phyloP scores from a whole-genome alignment of 64 coral and sea anemone species.

The Platygyra sinensis region DNA sequence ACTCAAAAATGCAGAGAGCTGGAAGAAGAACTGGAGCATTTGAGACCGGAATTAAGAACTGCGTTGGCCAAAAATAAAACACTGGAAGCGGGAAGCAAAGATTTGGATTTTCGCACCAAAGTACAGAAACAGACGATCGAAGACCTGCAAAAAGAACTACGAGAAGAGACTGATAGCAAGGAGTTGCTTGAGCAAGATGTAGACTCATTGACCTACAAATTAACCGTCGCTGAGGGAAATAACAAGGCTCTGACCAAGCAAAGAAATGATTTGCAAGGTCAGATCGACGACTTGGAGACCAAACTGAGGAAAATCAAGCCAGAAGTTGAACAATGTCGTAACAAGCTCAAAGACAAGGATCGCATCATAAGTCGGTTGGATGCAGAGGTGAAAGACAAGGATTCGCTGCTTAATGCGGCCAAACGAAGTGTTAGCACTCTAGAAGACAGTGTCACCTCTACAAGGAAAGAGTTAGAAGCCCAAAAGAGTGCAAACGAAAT shows the following conservation, averaged over 20 bases:
- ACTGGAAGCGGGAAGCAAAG: slow-evolving; percentile 48
- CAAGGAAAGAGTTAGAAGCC: slow-evolving; percentile 71
- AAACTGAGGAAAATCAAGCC: slow-evolving; percentile 68
- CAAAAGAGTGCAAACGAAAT: slow-evolving; percentile 72
- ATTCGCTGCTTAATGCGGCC: slow-evolving; percentile 40
- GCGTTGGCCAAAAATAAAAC: slow-evolving; percentile 57
- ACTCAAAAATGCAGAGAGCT: slow-evolving; percentile 55
- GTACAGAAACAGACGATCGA: slow-evolving; percentile 41
- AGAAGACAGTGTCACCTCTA: slow-evolving; percentile 49
- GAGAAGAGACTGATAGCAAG: slow-evolving; percentile 63
- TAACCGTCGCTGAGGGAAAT: slow-evolving; percentile 66
- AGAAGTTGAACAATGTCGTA: slow-evolving; percentile 73
- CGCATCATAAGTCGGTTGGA: slow-evolving; percentile 59
- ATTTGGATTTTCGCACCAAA: slow-evolving; percentile 39
- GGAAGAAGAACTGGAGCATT: slow-evolving; percentile 62
- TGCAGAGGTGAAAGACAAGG: slow-evolving; percentile 66
- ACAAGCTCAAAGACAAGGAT: slow-evolving; percentile 83
- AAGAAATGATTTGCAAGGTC: slow-evolving; percentile 48
- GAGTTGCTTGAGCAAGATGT: slow-evolving; percentile 70
- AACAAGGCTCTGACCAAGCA: slow-evolving; percentile 63
- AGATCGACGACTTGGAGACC: slow-evolving; percentile 56
- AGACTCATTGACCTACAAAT: slow-evolving; percentile 68
- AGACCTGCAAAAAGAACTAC: slow-evolving; percentile 45
- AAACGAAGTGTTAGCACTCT: slow-evolving; percentile 60
- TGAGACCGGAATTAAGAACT: slow-evolving; percentile 44